Evolutionary conservation across 1,140 invertebrate genomes (phyloP), one percentile per base, ranked within the genome.

Genomic region (Battus philenor): DNA sequence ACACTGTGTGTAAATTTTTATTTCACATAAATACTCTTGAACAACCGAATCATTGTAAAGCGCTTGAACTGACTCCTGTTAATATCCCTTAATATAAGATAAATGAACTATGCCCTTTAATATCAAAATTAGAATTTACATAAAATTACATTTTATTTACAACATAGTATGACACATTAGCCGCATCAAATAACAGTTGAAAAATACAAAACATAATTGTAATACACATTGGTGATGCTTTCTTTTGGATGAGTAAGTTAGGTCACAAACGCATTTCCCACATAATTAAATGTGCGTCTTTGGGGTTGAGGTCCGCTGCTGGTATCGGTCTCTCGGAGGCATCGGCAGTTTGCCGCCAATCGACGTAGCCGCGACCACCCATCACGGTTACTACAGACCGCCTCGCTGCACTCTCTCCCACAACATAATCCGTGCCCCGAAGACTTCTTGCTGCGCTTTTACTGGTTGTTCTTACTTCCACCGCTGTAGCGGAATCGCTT

Each of bases 261-360:
- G 41, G 58, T 88, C 87, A 96, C 89, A 96, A 90, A 68, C 96
- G 95, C 89, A 95, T 94, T 86, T 97, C 95, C 94, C 94, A 96
- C 6, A 96, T 88, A 20, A 96, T 91, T 55, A 96, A 92, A 83
- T 96, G 93, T 7, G 94, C 94, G 86, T 96, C 94, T 64, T 68
- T 74, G 27, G 86, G 68, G 64, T 86, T 87, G 64, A 84, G 83
- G 7, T 86, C 72, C 0, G 72, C 69, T 32, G 77, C 75, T 32
- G 72, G 75, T 4, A 59, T 66, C 15, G 87, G 87, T 0, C 81
- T 54, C 30, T 87, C 87, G 2, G 77, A 66, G 5, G 85, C 86
- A 61, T 90, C 89, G 53, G 90, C 91, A 1, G 90, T 89, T 59
- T 93, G 92, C 17, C 92, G 83, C 90, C 93, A 94, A 82, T 95